These are phyloP conservation scores for Oncorhynchus mykiss DNA, from an alignment of 2,113 vertebrate genomes.

Conservation along the genomic window DNA sequence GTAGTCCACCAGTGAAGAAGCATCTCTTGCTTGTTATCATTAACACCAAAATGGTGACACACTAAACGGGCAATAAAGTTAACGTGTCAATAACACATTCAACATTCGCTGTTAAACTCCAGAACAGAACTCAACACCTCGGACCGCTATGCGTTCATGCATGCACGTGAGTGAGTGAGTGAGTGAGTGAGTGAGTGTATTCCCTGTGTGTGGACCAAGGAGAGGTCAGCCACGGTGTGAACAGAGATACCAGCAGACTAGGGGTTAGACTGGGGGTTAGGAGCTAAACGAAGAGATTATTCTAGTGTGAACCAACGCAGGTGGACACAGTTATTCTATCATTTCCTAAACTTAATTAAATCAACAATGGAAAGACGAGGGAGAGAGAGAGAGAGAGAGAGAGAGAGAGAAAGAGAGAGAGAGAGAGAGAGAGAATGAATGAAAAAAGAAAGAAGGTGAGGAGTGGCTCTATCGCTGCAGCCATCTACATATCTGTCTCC, in stretches of 20 bases:
- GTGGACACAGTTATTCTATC: slow-evolving; percentile 67
- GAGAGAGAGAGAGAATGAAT: slow-evolving; percentile 4
- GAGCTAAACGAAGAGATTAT: slow-evolving; percentile 58
- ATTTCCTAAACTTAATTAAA: slow-evolving; percentile 72
- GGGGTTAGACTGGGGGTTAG: slow-evolving; percentile 25
- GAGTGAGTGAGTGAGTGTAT: background rate
- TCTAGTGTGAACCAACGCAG: slow-evolving; percentile 56
- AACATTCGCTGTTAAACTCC: background rate
- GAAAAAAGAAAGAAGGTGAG: background rate
- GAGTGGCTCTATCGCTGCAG: slow-evolving; percentile 27
- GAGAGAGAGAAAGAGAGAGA: background rate
- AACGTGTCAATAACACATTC: background rate
- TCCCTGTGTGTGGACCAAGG: slow-evolving; percentile 10
- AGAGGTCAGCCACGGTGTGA: slow-evolving; percentile 54
- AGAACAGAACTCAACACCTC: background rate
- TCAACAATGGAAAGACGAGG: slow-evolving; percentile 34
- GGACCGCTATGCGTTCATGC: background rate
- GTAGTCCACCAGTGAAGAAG: background rate
- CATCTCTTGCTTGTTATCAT: background rate
- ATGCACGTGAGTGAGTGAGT: background rate
- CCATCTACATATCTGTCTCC: slow-evolving; percentile 34
- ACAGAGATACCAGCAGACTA: slow-evolving; percentile 48
- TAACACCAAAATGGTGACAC: background rate
- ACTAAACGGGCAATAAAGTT: too few relatives aligned
- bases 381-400: background rate